phyloP scores from a whole-genome alignment of 2,888 invertebrate genomes.

The Dasysyrphus albostriatus region DNA sequence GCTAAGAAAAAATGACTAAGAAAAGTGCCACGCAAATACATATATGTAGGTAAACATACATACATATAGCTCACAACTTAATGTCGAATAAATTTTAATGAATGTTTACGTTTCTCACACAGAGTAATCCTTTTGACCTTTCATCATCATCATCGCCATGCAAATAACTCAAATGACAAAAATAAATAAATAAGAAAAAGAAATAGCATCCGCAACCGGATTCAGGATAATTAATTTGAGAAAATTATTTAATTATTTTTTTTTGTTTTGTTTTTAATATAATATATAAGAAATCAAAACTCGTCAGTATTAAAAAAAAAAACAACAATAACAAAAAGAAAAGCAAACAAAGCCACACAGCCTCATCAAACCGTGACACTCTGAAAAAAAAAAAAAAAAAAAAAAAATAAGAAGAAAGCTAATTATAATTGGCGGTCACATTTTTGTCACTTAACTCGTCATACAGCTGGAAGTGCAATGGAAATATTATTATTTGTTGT shows the following conservation, averaged over 20 bases:
- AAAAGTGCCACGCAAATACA: slow-evolving; percentile 20
- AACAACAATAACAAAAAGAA: background rate
- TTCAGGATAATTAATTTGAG: slow-evolving; percentile 25
- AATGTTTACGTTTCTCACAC: slow-evolving; percentile 45
- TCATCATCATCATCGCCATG: slow-evolving; percentile 18
- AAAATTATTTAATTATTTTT: background rate
- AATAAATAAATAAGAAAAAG: slow-evolving; percentile 2
- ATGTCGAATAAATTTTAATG: slow-evolving; percentile 61
- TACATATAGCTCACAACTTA: slow-evolving; percentile 17
- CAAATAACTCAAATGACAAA: slow-evolving; percentile 37
- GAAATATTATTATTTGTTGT: slow-evolving; percentile 12
- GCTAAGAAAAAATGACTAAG: slow-evolving; percentile 4
- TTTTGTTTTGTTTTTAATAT: background rate
- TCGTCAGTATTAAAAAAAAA: background rate
- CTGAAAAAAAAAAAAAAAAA: background rate
- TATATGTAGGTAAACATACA: background rate
- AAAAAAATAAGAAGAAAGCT: background rate
- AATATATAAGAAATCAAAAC: background rate
- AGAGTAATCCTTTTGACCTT: slow-evolving; percentile 40
- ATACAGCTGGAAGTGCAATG: slow-evolving; percentile 24
- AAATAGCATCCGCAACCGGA: slow-evolving; percentile 22
- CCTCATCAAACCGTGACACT: background rate
- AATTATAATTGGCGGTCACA: slow-evolving; percentile 33
- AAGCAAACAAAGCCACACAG: slow-evolving; percentile 12
- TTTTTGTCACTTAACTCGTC: slow-evolving; percentile 20